Conservation (phyloP, 1,140 invertebrate genomes). For the Thaumetopoea pityocampa region DNA sequence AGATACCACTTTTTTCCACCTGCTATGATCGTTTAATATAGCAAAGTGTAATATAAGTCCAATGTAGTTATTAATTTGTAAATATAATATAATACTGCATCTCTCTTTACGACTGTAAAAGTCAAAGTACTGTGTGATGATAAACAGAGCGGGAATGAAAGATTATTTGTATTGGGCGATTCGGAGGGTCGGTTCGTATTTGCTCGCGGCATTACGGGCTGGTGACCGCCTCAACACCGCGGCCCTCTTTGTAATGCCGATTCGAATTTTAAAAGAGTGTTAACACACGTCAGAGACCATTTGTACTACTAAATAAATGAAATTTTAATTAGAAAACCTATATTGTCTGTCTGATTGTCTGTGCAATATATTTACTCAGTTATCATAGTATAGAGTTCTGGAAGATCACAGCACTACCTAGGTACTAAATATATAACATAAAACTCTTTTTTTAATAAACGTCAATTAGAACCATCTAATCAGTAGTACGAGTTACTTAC, state of each 20-base stretch:
- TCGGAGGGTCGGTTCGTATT: constrained; percentile 30
- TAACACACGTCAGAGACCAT: constrained; percentile 18
- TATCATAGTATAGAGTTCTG: no score
- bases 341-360: constrained; percentile 16
- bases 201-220: constrained; percentile 29
- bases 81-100: constrained; percentile 14
- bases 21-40: no score
- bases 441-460: no score
- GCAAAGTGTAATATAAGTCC: neutral
- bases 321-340: constrained; percentile 19
- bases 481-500: no score
- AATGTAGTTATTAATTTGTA: neutral
- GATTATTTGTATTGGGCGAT: constrained; percentile 32
- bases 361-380: constrained; percentile 10
- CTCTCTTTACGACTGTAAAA: constrained; percentile 17
- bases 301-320: constrained; percentile 23
- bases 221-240: constrained; percentile 23
- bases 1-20: no score
- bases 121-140: constrained; percentile 14
- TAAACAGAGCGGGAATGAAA: constrained; percentile 31
- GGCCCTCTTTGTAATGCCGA: constrained; percentile 20
- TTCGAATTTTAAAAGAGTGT: constrained; percentile 23
- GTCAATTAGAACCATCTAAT: no score
- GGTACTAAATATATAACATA: no score
- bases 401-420: no score